Evolutionary conservation across 1,140 invertebrate species (phyloP), one percentile per base, ranked within the genome.

Genomic region (Riptortus pedestris): DNA sequence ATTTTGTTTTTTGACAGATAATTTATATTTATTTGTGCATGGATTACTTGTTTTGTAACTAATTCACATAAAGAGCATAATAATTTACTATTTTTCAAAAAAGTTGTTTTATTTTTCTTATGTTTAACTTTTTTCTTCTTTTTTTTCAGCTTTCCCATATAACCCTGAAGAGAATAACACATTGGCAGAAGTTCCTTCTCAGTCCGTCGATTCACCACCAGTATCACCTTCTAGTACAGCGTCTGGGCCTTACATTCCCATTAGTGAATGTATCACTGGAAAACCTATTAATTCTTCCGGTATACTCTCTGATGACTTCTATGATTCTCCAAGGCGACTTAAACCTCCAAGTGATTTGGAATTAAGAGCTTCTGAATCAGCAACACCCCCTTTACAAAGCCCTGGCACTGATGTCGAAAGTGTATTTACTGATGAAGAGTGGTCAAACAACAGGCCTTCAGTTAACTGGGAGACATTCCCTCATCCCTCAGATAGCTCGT

Each of bases 251-350:
- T 91, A 90, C 70, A 90, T 90, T 75, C 82, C 86, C 26, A 85
- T 90, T 67, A 93, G 89, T 63, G 90, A 94, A 74, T 96, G 93
- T 74, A 87, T 90, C 66, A 91, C 91, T 61, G 93, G 93, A 48
- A 82, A 80, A 65, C 81, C 83, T 11, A 74, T 80, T 45, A 63
- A 67, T 29, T 26, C 38, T 43, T n/a, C 24, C 16, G 18, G 48
- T 27, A 31, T 16, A 60, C 48, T 26, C 43, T 51, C 20, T 29
- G 69, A 67, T 48, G 73, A 72, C 14, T 81, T 79, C 66, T 82
- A 81, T 71, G 80, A 82, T 70, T 74, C 74, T 64, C 80, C 79
- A 12, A 70, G 80, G 57, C 73, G 73, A 64, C 72, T 74, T 27
- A 65, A 70, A 20, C 72, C 69, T 11, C 70, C 72, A 0, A 62